Percentiles rank a stretch among this genome's conserved stretches.
Evolutionary conservation across 2,113 vertebrate genomes (phyloP).

Genomic region (mouse (Mus musculus)): DNA sequence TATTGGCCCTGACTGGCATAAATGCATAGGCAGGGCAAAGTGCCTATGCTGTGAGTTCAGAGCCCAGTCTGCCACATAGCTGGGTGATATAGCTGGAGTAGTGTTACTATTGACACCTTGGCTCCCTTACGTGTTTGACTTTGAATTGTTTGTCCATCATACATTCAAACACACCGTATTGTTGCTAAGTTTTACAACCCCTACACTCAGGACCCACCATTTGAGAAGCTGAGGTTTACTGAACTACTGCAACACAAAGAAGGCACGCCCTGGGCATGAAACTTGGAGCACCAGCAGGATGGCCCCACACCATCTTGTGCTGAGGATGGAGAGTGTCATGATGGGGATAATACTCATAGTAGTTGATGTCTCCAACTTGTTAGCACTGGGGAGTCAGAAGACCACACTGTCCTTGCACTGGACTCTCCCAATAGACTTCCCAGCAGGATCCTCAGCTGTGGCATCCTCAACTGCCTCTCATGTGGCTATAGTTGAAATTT

Average conservation of each 20-base stretch:
- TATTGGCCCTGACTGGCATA: not conserved
- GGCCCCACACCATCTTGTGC: not conserved
- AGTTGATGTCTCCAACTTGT: not conserved
- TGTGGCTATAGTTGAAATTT: not conserved
- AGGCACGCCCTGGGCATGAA: not conserved
- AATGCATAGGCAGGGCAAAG: not conserved
- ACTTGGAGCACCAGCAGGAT: accelerated
- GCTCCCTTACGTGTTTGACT: not conserved
- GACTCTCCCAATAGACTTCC: not conserved
- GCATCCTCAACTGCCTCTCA: not conserved
- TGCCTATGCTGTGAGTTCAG: not conserved
- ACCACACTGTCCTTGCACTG: not conserved
- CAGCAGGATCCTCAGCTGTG: not conserved
- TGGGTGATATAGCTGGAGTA: no score
- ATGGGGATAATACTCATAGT: no score
- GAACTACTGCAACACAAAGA: not conserved
- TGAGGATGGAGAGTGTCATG: not conserved
- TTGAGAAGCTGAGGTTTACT: not conserved
- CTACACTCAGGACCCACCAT: not conserved
- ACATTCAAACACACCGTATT: not conserved
- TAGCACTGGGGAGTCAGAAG: not conserved
- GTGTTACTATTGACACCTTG: no score
- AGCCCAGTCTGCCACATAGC: not conserved
- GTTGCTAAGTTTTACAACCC: not conserved
- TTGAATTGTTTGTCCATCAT: not conserved